These are phyloP conservation scores for Strix aluco DNA, from an alignment of 2,113 vertebrate species.

Conservation along the genomic window DNA sequence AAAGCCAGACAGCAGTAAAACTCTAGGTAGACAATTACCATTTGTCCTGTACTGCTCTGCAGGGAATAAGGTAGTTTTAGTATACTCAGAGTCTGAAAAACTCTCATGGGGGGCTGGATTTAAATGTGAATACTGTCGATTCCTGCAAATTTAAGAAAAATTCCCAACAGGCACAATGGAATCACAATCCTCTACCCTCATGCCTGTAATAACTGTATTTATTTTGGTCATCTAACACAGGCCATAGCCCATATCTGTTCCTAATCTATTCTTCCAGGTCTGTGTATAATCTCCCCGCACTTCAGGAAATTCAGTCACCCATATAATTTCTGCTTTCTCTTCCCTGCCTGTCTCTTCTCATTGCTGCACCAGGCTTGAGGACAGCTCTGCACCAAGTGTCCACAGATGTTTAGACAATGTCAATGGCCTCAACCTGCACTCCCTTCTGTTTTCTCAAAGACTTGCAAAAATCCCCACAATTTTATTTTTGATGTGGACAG, in stretches of 20 bases:
- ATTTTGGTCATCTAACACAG: not conserved
- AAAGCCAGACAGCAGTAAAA: constrained; percentile 38
- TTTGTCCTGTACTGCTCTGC: constrained; percentile 18
- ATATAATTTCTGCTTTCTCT: not conserved
- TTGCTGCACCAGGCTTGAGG: not conserved
- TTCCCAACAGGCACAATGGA: not conserved
- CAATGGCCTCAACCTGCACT: not conserved
- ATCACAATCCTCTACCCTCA: not conserved
- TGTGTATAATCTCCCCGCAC: not conserved
- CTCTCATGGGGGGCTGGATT: not conserved
- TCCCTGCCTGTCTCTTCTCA: not conserved
- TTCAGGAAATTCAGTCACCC: not conserved
- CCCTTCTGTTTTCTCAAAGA: not conserved
- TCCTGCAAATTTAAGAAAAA: not conserved
- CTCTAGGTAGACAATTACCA: not conserved
- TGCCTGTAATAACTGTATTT: not conserved
- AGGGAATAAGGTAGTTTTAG: not conserved
- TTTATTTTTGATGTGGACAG: not conserved
- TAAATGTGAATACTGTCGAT: not conserved
- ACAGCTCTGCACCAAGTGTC: not conserved
- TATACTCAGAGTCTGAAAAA: not conserved
- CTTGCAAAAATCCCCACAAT: not conserved
- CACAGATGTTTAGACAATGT: not conserved
- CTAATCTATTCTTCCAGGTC: not conserved
- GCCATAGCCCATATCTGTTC: not conserved